phyloP scores from a whole-genome alignment of 1,140 invertebrate species.

The Copidosoma floridanum region DNA sequence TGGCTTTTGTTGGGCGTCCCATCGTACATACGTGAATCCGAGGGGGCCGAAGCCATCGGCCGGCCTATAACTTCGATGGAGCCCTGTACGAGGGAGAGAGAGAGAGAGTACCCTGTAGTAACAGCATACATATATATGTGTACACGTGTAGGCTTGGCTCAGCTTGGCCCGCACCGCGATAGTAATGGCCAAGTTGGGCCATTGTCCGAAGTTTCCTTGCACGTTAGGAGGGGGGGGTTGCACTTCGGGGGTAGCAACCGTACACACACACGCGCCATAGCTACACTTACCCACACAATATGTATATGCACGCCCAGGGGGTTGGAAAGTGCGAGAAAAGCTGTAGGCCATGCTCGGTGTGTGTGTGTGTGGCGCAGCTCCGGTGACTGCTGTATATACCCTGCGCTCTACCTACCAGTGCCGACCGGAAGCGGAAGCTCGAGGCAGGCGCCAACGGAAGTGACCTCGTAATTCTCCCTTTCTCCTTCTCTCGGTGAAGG shows the following conservation, averaged over 20 bases:
- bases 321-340: no score
- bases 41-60: neutral
- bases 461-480: conserved; percentile 57
- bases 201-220: conserved; percentile 50
- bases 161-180: conserved; percentile 26
- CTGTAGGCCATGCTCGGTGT: neutral
- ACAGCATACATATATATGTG: neutral
- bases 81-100: no score
- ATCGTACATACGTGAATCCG: conserved; percentile 15
- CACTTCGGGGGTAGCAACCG: no score
- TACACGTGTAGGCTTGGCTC: no score
- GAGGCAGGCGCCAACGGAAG: conserved; percentile 56
- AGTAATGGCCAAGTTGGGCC: conserved; percentile 49
- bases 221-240: no score
- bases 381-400: no score
- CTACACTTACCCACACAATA: no score
- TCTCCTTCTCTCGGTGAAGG: conserved; percentile 37
- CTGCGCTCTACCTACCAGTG: no score
- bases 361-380: conserved; percentile 28
- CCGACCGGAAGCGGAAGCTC: conserved; percentile 55
- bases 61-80: no score
- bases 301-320: neutral
- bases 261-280: no score
- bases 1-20: no score
- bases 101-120: no score